Conservation (phyloP, 2,113 vertebrate genomes). For the Zosterops hypoxanthus region DNA sequence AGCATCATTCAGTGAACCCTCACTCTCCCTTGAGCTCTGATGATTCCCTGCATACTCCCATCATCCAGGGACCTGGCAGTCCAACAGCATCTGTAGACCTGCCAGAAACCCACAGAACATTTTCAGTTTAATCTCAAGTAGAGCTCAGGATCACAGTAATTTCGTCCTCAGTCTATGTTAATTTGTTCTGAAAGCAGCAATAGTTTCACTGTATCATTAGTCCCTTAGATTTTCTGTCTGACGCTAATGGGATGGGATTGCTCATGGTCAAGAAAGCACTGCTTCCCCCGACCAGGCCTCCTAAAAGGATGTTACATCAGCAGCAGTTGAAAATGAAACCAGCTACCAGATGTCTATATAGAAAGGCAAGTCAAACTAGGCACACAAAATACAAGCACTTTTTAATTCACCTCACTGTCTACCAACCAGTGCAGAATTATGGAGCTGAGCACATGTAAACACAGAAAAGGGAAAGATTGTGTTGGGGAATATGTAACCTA, state of each 20-base stretch:
- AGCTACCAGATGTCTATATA: neutral
- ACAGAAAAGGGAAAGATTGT: neutral
- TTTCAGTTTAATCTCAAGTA: neutral
- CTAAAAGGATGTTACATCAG: neutral
- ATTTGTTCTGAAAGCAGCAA: neutral
- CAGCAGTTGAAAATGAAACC: neutral
- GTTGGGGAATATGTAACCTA: rapidly evolving
- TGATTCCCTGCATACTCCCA: neutral
- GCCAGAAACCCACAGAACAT: neutral
- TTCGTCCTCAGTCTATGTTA: neutral
- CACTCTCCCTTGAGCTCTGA: neutral
- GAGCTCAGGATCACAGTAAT: neutral
- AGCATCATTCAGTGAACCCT: neutral
- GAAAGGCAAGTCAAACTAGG: neutral
- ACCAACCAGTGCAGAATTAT: neutral
- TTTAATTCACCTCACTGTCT: neutral
- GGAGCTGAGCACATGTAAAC: neutral
- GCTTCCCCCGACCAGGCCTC: neutral
- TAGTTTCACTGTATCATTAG: neutral
- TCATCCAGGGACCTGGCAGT: neutral
- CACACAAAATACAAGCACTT: neutral
- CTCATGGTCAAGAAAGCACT: neutral
- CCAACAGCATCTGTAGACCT: neutral
- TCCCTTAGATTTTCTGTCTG: neutral
- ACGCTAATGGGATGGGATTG: neutral